phyloP scores from a whole-genome alignment of 2,113 vertebrate species.

The Sceloporus tristichus region DNA sequence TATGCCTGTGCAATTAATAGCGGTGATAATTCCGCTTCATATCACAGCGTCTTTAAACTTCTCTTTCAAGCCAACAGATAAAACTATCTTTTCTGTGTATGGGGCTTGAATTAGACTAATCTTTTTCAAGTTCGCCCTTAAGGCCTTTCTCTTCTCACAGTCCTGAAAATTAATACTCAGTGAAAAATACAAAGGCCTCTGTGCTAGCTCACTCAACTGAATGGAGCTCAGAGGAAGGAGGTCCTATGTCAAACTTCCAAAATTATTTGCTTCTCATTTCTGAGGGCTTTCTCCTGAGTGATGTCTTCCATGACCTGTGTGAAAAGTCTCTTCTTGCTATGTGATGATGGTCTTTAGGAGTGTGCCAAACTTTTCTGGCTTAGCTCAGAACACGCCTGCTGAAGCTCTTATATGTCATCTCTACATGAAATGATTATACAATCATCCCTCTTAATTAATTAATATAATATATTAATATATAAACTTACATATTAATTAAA shows the following conservation, averaged over 20 bases:
- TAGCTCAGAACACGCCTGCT: not conserved
- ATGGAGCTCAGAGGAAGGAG: conserved; percentile 51
- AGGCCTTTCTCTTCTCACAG: conserved; percentile 59
- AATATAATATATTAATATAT: not conserved
- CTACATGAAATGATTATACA: not conserved
- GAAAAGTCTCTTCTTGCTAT: conserved; percentile 31
- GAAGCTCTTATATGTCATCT: conserved; percentile 43
- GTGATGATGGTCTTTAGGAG: not conserved
- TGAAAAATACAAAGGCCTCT: conserved; percentile 77
- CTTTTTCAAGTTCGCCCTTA: conserved; percentile 78
- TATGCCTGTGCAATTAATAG: conserved; percentile 85
- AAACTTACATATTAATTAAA: no score
- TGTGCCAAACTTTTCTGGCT: conserved; percentile 24
- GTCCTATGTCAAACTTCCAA: conserved; percentile 62
- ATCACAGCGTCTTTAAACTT: conserved; percentile 79
- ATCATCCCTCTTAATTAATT: not conserved
- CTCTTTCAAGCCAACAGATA: conserved; percentile 78
- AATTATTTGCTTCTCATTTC: conserved; percentile 79
- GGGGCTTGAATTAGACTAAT: conserved; percentile 78
- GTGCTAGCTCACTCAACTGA: conserved; percentile 62
- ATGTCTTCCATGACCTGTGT: conserved; percentile 38
- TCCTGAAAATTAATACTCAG: conserved; percentile 79
- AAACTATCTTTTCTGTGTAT: conserved; percentile 73
- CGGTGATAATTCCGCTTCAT: conserved; percentile 77
- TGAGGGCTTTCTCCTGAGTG: conserved; percentile 43